Evolutionary conservation across 2,888 invertebrate species (phyloP), one percentile per base, ranked within the genome.

Genomic region (Drosophila differens): DNA sequence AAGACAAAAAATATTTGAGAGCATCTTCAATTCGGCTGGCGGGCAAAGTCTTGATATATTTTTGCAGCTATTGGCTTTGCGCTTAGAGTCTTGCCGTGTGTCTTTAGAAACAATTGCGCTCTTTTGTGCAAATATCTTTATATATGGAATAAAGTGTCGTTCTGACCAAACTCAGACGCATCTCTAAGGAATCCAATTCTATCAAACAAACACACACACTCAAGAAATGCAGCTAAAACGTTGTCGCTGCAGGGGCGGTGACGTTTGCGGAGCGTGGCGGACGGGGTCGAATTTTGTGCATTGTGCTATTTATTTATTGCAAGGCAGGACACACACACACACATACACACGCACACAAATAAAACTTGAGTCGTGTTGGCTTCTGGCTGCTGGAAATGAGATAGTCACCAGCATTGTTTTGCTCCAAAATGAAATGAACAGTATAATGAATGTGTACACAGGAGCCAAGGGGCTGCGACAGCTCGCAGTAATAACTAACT

Each of bases 61-160:
- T 57, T 37, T 70, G 33, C 58, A 59, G 62, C 65, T 72, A 75
- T 57, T 80, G 75, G 54, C 71, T 74, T 70, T 77, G 51, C 61
- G 63, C 62, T 81, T 75, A 58, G 72, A 75, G 62, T 85, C 70
- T 71, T 81, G 88, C 59, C 64, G 70, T 65, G 81, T 85, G 64
- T 87, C 88, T 82, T 89, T 81, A 74, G 85, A 85, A 89, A 85
- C 90, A 85, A 89, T 85, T 85, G 90, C 82, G 66, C 70, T 85
- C 78, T 83, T 87, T 82, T 89, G 88, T 82, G 85, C 85, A 84
- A 89, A 85, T 85, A 89, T 76, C 60, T 79, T 79, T 84, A 74
- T 86, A 76, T 63, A 44, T 63, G 28, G 55, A 53, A 70, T 53
- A 63, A 44, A 67, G 74, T 79, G 77, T 73, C 69, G 53, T 41